These are phyloP conservation scores for Anoura caudifer DNA, from an alignment of 2,113 vertebrate genomes.

Conservation along the genomic window DNA sequence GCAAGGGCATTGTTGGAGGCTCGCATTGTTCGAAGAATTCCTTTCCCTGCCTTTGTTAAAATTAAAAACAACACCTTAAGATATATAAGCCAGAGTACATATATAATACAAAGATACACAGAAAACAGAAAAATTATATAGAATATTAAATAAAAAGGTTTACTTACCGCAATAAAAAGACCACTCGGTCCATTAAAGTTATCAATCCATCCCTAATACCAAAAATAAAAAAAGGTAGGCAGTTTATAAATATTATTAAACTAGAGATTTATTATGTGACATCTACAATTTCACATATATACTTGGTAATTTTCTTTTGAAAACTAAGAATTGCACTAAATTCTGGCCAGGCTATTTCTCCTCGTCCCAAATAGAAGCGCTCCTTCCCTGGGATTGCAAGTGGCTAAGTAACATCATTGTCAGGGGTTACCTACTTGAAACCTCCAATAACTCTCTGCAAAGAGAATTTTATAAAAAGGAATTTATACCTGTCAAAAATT, in stretches of 20 bases:
- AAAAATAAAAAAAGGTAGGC: constrained; percentile 47
- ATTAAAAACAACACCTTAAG: constrained; percentile 75
- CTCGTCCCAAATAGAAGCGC: background rate
- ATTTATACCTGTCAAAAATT: background rate
- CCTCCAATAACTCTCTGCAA: constrained; percentile 30
- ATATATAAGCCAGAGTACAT: constrained; percentile 9
- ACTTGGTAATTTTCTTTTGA: constrained; percentile 25
- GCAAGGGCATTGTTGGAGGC: constrained; percentile 95
- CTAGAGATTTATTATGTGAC: constrained; percentile 26
- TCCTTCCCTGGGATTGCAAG: background rate
- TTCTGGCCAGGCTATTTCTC: background rate
- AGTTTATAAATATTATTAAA: constrained; percentile 46
- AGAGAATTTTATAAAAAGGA: constrained; percentile 18
- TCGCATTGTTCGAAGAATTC: constrained; percentile 97
- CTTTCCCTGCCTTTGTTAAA: constrained; percentile 94
- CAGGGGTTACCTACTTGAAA: background rate
- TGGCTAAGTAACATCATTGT: constrained; percentile 12
- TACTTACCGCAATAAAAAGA: constrained; percentile 97
- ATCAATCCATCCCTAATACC: constrained; percentile 96
- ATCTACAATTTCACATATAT: background rate
- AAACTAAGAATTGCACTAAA: constrained; percentile 1
- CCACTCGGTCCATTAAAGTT: constrained; percentile 99
- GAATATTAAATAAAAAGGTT: constrained; percentile 38
- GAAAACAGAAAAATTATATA: constrained; percentile 24
- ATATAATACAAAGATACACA: background rate